Evolutionary conservation across 2,888 invertebrate genomes (phyloP).

Genomic region (Amphimallon solstitiale): DNA sequence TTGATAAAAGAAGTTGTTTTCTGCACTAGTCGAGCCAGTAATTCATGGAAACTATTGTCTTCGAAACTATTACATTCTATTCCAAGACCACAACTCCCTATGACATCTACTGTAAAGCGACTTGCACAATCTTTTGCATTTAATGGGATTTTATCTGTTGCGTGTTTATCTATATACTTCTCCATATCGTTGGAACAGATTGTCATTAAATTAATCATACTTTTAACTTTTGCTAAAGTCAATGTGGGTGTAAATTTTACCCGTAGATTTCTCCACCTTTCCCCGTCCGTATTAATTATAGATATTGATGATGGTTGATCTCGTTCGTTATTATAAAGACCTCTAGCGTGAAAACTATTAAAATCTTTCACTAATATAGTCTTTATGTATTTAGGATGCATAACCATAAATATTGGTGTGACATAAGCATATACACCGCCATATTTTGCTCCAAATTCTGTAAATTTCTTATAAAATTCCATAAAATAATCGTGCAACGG

Average conservation of each 20-base stretch:
- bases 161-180: background rate
- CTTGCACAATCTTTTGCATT: background rate
- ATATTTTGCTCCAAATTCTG: slow-evolving; percentile 31
- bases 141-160: background rate
- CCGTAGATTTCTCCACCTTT: slow-evolving; percentile 29
- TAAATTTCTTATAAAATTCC: slow-evolving; percentile 15
- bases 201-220: slow-evolving; percentile 63
- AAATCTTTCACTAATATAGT: slow-evolving; percentile 35
- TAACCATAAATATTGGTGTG: slow-evolving; percentile 27
- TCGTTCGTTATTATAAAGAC: slow-evolving; percentile 32
- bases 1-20: background rate
- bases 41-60: background rate
- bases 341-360: slow-evolving; percentile 28
- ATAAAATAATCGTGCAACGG: background rate
- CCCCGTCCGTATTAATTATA: slow-evolving; percentile 25
- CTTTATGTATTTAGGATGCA: slow-evolving; percentile 30
- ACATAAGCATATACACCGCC: slow-evolving; percentile 30
- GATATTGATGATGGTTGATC: slow-evolving; percentile 21
- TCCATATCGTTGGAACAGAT: slow-evolving; percentile 10
- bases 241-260: slow-evolving; percentile 51
- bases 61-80: slow-evolving; percentile 13
- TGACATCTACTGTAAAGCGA: slow-evolving; percentile 65
- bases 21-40: background rate
- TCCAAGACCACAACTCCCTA: background rate
- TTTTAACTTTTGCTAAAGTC: slow-evolving; percentile 71